Evolutionary conservation across 2,888 invertebrate genomes (phyloP).

Genomic region (Euclidia mi): DNA sequence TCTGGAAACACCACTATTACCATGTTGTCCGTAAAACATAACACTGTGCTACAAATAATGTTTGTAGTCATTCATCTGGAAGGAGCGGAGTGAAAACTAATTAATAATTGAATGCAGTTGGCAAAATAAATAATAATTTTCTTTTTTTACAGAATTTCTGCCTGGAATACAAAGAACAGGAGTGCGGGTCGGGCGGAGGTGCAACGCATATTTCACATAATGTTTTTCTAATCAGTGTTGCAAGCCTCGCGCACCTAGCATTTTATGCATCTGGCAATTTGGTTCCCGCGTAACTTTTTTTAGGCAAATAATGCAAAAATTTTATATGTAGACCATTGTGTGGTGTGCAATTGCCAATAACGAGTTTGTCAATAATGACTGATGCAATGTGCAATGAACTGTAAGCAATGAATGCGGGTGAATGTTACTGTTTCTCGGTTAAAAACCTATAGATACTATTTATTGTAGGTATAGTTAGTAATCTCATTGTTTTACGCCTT

Average conservation of each 20-base stretch:
- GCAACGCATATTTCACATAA: slow-evolving; percentile 58
- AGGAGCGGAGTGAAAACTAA: no score
- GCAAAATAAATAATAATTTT: not conserved
- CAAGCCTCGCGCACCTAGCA: slow-evolving; percentile 62
- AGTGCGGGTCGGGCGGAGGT: slow-evolving; percentile 71
- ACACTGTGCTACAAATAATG: no score
- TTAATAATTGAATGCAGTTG: no score
- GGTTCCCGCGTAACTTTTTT: slow-evolving; percentile 52
- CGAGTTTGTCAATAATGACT: slow-evolving; percentile 40
- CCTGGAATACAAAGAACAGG: slow-evolving; percentile 81
- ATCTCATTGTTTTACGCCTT: slow-evolving; percentile 54
- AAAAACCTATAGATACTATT: slow-evolving; percentile 54
- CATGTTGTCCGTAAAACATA: no score
- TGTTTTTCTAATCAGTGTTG: slow-evolving; percentile 63
- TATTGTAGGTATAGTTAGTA: slow-evolving; percentile 49
- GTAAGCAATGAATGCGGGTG: slow-evolving; percentile 50
- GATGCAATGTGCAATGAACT: slow-evolving; percentile 50
- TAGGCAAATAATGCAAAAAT: slow-evolving; percentile 30
- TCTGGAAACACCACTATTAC: no score
- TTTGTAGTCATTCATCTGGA: no score
- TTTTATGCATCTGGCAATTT: slow-evolving; percentile 40
- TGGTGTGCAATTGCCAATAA: slow-evolving; percentile 45
- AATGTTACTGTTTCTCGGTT: slow-evolving; percentile 59
- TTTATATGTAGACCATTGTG: slow-evolving; percentile 38
- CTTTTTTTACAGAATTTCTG: slow-evolving; percentile 83